phyloP scores from a whole-genome alignment of 1,140 invertebrate species.

The Pseudomyrmex concolor region DNA sequence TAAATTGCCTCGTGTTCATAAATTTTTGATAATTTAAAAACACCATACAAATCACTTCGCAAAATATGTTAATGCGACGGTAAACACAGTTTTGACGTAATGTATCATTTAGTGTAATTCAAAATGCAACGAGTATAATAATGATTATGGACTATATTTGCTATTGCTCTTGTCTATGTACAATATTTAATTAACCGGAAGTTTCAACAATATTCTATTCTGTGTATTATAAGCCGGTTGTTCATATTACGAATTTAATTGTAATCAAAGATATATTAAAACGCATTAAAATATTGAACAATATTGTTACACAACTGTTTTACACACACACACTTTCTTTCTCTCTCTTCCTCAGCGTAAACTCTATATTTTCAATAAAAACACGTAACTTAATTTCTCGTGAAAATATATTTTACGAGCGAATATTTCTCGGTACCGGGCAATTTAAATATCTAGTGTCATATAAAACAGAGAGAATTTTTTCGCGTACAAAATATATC shows the following conservation, averaged over 20 bases:
- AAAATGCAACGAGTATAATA: neutral
- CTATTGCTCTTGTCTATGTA: neutral
- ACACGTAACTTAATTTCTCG: no score
- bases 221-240: neutral
- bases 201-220: neutral
- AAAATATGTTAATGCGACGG: conserved; percentile 12
- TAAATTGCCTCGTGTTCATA: neutral
- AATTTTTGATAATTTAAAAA: neutral
- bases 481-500: neutral
- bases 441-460: no score
- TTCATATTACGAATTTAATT: neutral
- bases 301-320: no score
- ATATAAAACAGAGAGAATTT: no score
- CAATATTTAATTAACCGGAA: conserved; percentile 7
- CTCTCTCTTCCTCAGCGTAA: no score
- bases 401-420: no score
- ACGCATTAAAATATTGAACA: neutral
- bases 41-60: neutral
- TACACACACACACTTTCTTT: no score
- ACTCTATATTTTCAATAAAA: no score
- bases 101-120: neutral
- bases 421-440: no score
- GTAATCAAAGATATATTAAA: neutral
- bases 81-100: neutral
- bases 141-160: neutral